phyloP scores from a whole-genome alignment of 1,140 invertebrate genomes.

The Harlomillsia oculata region DNA sequence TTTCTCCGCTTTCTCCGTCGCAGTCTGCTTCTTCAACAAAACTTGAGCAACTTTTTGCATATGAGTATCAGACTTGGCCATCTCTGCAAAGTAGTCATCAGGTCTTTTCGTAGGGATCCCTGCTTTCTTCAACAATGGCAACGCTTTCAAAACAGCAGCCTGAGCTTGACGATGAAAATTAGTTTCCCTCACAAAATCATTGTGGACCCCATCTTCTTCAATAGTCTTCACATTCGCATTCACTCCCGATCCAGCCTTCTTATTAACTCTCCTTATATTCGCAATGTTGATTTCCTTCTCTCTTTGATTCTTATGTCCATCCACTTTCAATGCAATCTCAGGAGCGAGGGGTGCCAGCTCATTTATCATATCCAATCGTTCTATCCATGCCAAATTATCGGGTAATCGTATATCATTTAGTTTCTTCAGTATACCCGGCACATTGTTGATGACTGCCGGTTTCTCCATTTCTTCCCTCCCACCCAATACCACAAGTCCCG shows the following conservation, averaged over 20 bases:
- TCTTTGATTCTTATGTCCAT: constrained; percentile 30
- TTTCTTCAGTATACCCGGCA: constrained; percentile 55
- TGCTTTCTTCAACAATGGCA: constrained; percentile 62
- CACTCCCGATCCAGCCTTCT: constrained; percentile 57
- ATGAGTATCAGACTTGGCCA: constrained; percentile 94
- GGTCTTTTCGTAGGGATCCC: constrained; percentile 72
- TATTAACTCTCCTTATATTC: constrained; percentile 37
- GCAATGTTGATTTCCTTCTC: constrained; percentile 41
- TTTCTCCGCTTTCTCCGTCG: constrained; percentile 75
- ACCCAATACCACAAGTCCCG: constrained; percentile 62
- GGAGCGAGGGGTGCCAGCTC: constrained; percentile 66
- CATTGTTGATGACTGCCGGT: constrained; percentile 29
- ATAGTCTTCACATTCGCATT: constrained; percentile 43
- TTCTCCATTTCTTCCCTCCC: constrained; percentile 36
- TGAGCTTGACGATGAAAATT: constrained; percentile 87
- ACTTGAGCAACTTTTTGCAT: constrained; percentile 76
- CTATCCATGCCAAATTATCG: constrained; percentile 66
- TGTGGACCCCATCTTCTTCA: constrained; percentile 67
- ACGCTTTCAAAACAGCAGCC: constrained; percentile 64
- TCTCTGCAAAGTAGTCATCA: constrained; percentile 96
- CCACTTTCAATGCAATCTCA: constrained; percentile 58
- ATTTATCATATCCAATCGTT: constrained; percentile 68
- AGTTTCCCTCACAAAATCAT: constrained; percentile 88
- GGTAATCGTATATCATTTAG: constrained; percentile 55
- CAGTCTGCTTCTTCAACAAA: constrained; percentile 70